These are phyloP conservation scores for Sternarchorhynchus goeldii DNA, from an alignment of 2,797 vertebrate genomes.

Conservation along the genomic window DNA sequence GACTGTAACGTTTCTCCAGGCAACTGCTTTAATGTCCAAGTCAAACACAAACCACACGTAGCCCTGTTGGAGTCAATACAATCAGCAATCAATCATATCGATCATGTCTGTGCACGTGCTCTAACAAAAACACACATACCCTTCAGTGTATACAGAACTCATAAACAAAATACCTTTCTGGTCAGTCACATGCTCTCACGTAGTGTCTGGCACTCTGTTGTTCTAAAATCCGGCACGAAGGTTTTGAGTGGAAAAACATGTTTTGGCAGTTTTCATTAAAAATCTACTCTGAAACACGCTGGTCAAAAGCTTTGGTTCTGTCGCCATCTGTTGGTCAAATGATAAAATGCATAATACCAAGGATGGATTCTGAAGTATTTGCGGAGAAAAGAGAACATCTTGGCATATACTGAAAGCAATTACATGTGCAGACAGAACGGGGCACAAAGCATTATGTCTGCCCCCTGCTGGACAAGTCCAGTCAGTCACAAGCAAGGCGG, in stretches of 20 bases:
- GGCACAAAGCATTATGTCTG: too few species aligned
- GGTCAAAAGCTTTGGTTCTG: background rate
- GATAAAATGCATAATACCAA: background rate
- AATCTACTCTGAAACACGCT: background rate
- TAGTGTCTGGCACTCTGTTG: slow-evolving; percentile 3
- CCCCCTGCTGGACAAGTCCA: too few species aligned
- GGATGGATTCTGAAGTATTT: too few species aligned
- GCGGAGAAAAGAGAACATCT: too few species aligned
- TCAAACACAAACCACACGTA: background rate
- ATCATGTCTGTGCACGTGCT: background rate
- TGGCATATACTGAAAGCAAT: too few species aligned
- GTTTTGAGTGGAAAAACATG: slow-evolving; percentile 9
- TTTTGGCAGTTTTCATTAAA: background rate
- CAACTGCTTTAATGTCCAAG: background rate
- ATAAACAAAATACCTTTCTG: slow-evolving; percentile 20
- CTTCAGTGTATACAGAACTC: slow-evolving; percentile 1
- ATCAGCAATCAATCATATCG: slow-evolving; percentile 17
- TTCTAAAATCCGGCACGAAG: background rate
- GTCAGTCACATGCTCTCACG: background rate
- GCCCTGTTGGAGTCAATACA: background rate
- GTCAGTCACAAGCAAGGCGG: too few species aligned
- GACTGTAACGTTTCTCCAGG: background rate
- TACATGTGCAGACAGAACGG: too few species aligned
- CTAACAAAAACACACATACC: background rate
- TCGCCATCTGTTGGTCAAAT: slow-evolving; percentile 16